Evolutionary conservation across 2,888 invertebrate genomes (phyloP), one percentile per base, ranked within the genome.

Genomic region (Clusia tigrina): DNA sequence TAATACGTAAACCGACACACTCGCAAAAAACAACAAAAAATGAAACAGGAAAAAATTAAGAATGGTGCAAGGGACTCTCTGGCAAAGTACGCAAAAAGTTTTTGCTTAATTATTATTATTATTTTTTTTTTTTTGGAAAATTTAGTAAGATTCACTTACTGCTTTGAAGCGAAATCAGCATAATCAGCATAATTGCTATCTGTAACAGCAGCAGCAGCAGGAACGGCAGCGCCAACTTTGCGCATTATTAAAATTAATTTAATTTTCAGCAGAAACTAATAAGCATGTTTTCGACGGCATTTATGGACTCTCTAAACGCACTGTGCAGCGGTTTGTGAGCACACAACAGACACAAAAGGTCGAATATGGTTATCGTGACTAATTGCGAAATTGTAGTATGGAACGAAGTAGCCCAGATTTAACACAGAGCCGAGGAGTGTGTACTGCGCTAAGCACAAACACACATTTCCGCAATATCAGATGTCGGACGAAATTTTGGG

Each of bases 181-280:
- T 64, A 66, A 68, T 65, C 66, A 68, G 66, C 65, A 68, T 57
- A 68, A 64, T 65, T 65, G 54, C 62, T 57, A 54, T 48, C 48
- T 55, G 23, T n/a, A n/a, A 17, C 56, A 56, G 42, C 38, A 18
- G 42, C 52, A 20, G 18, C 52, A 52, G 52, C 6, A 48, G 20
- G n/a, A n/a, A n/a, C 48, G 20, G 48, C 24, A 52, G 52, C 52
- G 24, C 6, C 42, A 42, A 42, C 55, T 37, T 57, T 6, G 24
- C 57, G 26, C 57, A 25, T 57, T 48, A 57, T 46, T 46, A 48
- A 57, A 57, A 57, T 57, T 48, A 57, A 48, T 57, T 46, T 57
- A 6, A 32, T 9, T 32, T 32, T 9, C 12, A 9, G 32, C 32
- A 32, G 12, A n/a, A n/a, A n/a, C n/a, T n/a, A n/a, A n/a, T n/a